Evolutionary conservation across 92 coral and sea anemone species (phyloP).

Genomic region (Isaurus tuberculatus): DNA sequence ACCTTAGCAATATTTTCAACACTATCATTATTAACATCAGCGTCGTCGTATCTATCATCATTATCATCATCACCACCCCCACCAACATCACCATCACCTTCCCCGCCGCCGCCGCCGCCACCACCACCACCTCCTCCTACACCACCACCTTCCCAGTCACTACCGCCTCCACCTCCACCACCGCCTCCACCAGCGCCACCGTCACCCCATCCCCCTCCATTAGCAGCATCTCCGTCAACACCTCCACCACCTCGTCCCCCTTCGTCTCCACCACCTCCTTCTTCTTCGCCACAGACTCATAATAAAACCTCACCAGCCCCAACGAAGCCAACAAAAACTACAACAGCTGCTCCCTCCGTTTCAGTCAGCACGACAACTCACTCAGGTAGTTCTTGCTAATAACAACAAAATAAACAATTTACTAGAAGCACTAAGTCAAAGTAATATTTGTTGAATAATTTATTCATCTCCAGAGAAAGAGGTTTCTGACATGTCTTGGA

Average conservation of each 20-base stretch:
- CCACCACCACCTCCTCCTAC: slow-evolving; percentile 3
- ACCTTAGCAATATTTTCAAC: neutral
- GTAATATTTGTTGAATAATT: no score
- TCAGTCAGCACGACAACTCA: slow-evolving; percentile 19
- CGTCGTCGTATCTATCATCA: no score
- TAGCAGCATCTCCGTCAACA: neutral
- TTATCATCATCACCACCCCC: neutral
- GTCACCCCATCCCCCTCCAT: neutral
- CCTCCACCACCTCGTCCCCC: neutral
- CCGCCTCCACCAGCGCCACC: slow-evolving; percentile 1
- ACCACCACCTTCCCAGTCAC: neutral
- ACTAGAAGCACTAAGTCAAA: neutral
- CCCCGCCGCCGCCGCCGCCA: slow-evolving; percentile 17
- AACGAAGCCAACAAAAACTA: neutral
- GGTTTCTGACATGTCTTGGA: no score
- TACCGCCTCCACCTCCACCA: neutral
- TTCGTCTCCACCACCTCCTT: neutral
- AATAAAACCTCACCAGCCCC: slow-evolving; percentile 5
- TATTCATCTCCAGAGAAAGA: no score
- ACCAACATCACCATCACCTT: neutral
- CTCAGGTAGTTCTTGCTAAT: neutral
- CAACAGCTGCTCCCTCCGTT: neutral
- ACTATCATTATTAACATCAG: no score
- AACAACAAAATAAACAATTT: no score
- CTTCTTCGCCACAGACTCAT: slow-evolving; percentile 16